Evolutionary conservation across 1,140 invertebrate genomes (phyloP).

Genomic region (Xylocopa sonorina): DNA sequence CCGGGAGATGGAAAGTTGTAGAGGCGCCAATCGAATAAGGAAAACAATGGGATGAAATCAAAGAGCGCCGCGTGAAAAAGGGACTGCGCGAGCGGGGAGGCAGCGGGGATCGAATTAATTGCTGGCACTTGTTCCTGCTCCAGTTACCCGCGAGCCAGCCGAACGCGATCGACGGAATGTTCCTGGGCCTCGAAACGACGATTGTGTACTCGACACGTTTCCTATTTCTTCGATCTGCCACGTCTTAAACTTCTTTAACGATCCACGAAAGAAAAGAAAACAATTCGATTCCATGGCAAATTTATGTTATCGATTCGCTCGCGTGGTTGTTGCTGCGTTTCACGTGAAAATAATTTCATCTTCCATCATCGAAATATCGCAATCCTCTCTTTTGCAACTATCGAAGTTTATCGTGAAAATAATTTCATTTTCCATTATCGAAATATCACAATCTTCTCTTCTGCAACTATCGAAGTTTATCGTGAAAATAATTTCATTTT

Average conservation of each 20-base stretch:
- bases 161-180: constrained; percentile 28
- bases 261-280: neutral
- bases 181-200: constrained; percentile 34
- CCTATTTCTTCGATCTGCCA: neutral
- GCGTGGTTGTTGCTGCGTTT: neutral
- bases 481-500: too few species aligned
- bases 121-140: neutral
- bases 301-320: neutral
- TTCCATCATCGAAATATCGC: too few species aligned
- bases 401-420: too few species aligned
- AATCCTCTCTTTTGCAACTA: too few species aligned
- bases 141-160: constrained; percentile 1
- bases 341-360: too few species aligned
- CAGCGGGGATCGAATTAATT: constrained; percentile 34
- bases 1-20: neutral
- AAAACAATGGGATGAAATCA: constrained; percentile 19
- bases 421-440: too few species aligned
- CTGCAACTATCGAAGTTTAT: too few species aligned
- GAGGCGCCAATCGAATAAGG: constrained; percentile 12
- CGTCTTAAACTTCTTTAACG: constrained; percentile 17
- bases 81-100: neutral
- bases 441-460: too few species aligned
- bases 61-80: neutral
- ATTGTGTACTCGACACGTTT: neutral
- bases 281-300: neutral